Conservation (phyloP, 2,113 vertebrate species). For the Puntigrus tetrazona region DNA sequence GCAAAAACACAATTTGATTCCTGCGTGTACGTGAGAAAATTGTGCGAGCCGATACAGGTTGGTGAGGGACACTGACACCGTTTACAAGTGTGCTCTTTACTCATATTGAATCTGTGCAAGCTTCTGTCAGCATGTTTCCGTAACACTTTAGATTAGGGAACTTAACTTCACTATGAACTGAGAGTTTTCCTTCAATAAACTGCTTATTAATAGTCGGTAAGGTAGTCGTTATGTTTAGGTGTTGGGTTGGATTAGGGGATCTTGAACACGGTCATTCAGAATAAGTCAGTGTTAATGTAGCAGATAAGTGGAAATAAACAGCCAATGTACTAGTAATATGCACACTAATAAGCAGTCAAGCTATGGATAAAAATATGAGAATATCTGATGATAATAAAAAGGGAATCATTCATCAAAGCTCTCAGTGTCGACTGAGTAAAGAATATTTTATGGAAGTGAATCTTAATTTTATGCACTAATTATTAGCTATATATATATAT, state of each 20-base stretch:
- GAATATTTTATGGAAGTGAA: constrained; percentile 1
- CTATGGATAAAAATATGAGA: neutral
- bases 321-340: no score
- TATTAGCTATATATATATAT: constrained; percentile 9
- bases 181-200: no score
- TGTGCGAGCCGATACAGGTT: neutral
- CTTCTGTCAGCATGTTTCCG: neutral
- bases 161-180: no score
- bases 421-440: neutral
- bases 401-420: constrained; percentile 13
- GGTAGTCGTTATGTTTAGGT: no score
- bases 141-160: no score
- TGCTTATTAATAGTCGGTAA: no score
- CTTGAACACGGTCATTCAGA: no score
- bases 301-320: no score
- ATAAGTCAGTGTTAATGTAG: no score
- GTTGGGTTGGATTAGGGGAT: no score
- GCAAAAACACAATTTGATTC: constrained; percentile 40
- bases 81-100: constrained; percentile 9
- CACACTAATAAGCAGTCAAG: neutral
- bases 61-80: constrained; percentile 35
- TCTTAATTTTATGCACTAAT: neutral
- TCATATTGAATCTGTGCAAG: neutral
- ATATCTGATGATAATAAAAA: constrained; percentile 21
- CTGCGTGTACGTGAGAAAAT: constrained; percentile 19